These are phyloP conservation scores for Megamerina dolium DNA, from an alignment of 2,888 invertebrate genomes.

Conservation along the genomic window DNA sequence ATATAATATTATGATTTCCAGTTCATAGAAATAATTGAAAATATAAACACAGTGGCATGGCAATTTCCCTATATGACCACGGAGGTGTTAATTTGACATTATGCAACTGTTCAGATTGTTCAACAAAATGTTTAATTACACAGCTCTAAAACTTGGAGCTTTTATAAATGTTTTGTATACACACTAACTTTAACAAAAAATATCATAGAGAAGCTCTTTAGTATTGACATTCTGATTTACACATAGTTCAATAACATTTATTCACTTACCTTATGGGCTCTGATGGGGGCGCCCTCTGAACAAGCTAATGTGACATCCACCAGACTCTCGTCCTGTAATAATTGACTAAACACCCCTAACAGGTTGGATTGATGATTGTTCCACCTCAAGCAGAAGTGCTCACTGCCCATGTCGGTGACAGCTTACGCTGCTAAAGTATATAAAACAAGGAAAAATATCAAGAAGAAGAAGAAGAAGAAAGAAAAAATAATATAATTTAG, in stretches of 20 bases:
- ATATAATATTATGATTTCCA: no score
- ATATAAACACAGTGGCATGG: no score
- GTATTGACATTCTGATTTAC: no score
- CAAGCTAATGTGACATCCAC: constrained; percentile 95
- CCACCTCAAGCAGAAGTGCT: constrained; percentile 98
- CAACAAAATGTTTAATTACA: no score
- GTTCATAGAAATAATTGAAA: no score
- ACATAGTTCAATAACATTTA: not conserved
- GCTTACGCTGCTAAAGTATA: constrained; percentile 63
- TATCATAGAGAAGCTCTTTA: no score
- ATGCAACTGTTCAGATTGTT: no score
- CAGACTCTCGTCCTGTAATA: constrained; percentile 90
- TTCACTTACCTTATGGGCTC: constrained; percentile 76
- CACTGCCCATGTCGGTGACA: constrained; percentile 95
- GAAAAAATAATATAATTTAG: not conserved
- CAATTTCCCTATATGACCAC: no score
- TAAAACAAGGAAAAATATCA: constrained; percentile 2
- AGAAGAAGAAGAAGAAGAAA: not conserved
- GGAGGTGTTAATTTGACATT: no score
- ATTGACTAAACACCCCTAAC: constrained; percentile 94
- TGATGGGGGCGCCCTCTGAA: constrained; percentile 90
- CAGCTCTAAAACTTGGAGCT: no score
- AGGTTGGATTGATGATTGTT: constrained; percentile 98
- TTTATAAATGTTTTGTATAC: no score
- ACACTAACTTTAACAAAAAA: no score